Evolutionary conservation across 2,113 vertebrate species (phyloP).

Genomic region (Axis porcinus): DNA sequence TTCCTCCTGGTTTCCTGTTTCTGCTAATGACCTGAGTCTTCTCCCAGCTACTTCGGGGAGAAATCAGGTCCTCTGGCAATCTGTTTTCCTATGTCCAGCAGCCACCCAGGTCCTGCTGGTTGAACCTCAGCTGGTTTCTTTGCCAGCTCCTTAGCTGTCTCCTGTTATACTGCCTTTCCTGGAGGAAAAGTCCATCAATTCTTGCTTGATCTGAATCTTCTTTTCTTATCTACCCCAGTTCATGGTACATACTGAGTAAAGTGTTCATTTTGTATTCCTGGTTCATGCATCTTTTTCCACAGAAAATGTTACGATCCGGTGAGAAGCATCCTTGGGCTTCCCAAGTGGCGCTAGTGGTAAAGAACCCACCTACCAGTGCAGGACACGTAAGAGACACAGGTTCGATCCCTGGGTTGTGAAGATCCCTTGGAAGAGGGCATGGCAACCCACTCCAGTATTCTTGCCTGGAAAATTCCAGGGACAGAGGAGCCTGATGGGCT

Average conservation of each 20-base stretch:
- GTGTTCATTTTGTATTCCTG: not conserved
- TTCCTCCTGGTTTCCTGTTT: not conserved
- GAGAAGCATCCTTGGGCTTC: not conserved
- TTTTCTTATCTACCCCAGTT: not conserved
- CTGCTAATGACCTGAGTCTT: not conserved
- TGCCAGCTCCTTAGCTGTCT: not conserved
- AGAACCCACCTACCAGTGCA: not conserved
- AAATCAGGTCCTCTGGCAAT: not conserved
- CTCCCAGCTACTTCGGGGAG: not conserved
- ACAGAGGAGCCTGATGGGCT: not conserved
- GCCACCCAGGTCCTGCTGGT: not conserved
- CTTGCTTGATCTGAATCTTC: not conserved
- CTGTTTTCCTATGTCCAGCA: not conserved
- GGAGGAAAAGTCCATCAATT: not conserved
- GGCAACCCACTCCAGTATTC: not conserved
- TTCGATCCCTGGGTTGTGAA: fast-evolving
- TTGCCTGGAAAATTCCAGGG: not conserved
- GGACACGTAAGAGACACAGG: not conserved
- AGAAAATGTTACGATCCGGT: not conserved
- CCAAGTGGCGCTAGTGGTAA: not conserved
- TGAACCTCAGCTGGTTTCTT: not conserved
- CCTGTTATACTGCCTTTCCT: not conserved
- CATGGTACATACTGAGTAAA: not conserved
- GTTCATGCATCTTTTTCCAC: not conserved
- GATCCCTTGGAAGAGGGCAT: not conserved